A percentile compares a stretch with the other conserved stretches of the same genome.
phyloP scores from a whole-genome alignment of 2,888 invertebrate species.

The Dexiosoma caninum region DNA sequence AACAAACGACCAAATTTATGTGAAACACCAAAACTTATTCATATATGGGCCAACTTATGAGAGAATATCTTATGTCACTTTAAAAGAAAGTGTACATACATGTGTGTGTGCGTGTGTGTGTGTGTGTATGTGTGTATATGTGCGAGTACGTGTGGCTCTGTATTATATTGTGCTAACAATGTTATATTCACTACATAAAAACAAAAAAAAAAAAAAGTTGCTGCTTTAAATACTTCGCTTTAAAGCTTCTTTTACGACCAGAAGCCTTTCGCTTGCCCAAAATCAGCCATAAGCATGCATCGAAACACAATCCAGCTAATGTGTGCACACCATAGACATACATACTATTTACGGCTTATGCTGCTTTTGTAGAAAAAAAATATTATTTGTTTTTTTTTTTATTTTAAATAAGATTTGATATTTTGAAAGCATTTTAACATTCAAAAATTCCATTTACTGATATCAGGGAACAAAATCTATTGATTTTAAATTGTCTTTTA shows the following conservation, averaged over 20 bases:
- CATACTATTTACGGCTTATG: background rate
- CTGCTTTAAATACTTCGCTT: constrained; percentile 22
- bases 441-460: constrained; percentile 36
- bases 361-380: background rate
- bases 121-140: background rate
- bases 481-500: constrained; percentile 31
- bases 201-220: constrained; percentile 1
- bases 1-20: background rate
- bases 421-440: constrained; percentile 47
- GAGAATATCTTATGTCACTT: background rate
- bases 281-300: background rate
- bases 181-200: constrained; percentile 28
- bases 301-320: background rate
- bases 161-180: constrained; percentile 60
- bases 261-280: background rate
- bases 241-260: background rate
- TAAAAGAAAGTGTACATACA: background rate
- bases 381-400: no score
- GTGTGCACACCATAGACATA: background rate
- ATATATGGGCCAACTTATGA: background rate
- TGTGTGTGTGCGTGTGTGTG: background rate
- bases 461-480: constrained; percentile 37
- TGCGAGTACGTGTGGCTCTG: constrained; percentile 9
- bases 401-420: constrained; percentile 58
- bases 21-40: background rate